Evolutionary conservation across 2,113 vertebrate genomes (phyloP).

Genomic region (Dasyprocta punctata): DNA sequence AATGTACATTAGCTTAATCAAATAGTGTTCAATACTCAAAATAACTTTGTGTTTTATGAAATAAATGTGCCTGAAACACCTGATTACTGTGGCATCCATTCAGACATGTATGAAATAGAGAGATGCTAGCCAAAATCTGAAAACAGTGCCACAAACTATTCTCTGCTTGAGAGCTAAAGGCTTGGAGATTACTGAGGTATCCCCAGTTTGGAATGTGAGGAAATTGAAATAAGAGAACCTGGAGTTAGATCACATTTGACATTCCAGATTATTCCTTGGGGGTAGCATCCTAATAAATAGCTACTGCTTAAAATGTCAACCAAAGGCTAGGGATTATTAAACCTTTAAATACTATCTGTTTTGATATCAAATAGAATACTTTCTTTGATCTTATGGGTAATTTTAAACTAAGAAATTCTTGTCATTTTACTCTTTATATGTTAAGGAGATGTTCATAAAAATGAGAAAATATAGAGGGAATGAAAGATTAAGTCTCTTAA

Average conservation of each 20-base stretch:
- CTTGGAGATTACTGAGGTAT: neutral
- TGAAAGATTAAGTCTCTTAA: neutral
- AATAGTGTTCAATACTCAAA: neutral
- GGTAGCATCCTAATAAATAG: neutral
- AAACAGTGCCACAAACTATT: neutral
- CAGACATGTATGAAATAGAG: neutral
- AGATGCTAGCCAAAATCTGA: neutral
- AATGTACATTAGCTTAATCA: neutral
- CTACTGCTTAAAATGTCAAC: neutral
- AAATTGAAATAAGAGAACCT: neutral
- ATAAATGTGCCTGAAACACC: neutral
- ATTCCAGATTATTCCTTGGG: neutral
- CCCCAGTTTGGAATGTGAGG: neutral
- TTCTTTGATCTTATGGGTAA: neutral
- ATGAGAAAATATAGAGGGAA: neutral
- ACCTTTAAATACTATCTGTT: neutral
- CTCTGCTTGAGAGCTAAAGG: neutral
- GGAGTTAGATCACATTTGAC: neutral
- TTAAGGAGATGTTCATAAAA: neutral
- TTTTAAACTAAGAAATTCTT: conserved; percentile 45
- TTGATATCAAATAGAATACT: neutral
- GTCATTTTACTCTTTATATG: neutral
- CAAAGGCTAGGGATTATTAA: neutral
- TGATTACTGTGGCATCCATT: neutral
- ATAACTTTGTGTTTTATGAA: neutral